Evolutionary conservation across 2,797 vertebrate species (phyloP), one percentile per base, ranked within the genome.

Genomic region (Menidia menidia): DNA sequence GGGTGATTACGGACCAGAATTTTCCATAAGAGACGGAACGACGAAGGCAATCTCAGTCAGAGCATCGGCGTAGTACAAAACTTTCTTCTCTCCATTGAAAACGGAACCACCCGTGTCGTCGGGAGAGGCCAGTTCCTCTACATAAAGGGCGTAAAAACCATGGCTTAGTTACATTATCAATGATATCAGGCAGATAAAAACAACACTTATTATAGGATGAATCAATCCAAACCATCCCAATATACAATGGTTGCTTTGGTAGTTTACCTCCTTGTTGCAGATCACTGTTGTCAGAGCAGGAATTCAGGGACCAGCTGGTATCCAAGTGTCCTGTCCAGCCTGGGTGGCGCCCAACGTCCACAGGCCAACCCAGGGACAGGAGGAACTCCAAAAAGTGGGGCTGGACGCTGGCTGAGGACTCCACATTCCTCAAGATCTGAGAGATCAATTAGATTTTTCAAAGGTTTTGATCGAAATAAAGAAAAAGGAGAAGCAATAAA

Each of bases 1-100:
- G 2, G 2, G 13, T 25, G 0, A 79, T 62, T 33, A 92, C 96
- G 95, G 88, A 98, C 97, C 94, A 53, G 96, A 93, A 66, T 94
- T 95, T 75, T 97, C 97, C 70, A 93, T 91, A 8, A 94, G 87
- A 32, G 97, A 97, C 0, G 97, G 97, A 82, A 98, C 96, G 57
- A 98, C 96, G 63, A 98, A 98, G 80, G 97, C 97, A 2, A 98
- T 97, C 90, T 98, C 97, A 0, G 97, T 98, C 84, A 98, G 93
- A 60, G 97, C 97, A 79, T 98, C 97, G 0, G 97, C 97, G 0
- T 97, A 98, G 85, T 98, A 98, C 57, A 98, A 92, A 86, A 96
- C 96, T 62, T 96, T 98, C 93, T 95, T 97, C 90, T 98, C 96
- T 33, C 97, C 97, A 0, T 96, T 98, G 92, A 97, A 98, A 84